A percentile compares a stretch with the other conserved stretches of the same genome.
These are phyloP conservation scores for Tetrax tetrax DNA, from an alignment of 2,113 vertebrate genomes.

Conservation along the genomic window DNA sequence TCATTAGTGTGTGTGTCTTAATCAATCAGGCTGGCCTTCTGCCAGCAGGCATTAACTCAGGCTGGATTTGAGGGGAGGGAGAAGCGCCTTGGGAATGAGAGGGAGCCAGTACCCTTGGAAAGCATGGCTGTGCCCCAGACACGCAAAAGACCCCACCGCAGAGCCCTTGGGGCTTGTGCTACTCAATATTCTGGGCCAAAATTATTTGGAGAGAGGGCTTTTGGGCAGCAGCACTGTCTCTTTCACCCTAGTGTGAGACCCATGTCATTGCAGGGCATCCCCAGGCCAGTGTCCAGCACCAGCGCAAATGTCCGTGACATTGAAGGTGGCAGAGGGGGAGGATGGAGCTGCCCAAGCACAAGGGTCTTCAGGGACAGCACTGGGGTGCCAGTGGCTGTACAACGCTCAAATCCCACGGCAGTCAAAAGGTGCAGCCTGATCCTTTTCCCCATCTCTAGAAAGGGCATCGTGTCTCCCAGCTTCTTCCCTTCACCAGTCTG, in stretches of 20 bases:
- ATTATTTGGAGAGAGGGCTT: background rate
- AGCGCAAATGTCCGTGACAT: background rate
- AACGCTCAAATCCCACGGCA: background rate
- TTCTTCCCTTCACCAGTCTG: background rate
- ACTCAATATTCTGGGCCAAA: background rate
- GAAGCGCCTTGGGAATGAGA: background rate
- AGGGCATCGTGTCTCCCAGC: background rate
- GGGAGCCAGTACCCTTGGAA: background rate
- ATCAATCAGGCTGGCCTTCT: background rate
- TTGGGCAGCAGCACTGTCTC: background rate
- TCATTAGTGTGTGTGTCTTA: background rate
- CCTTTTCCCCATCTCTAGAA: background rate
- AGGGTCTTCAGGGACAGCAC: background rate
- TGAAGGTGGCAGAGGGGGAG: background rate
- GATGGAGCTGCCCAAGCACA: rapidly evolving
- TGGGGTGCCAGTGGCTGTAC: background rate
- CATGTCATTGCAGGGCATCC: background rate
- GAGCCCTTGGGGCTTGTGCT: background rate
- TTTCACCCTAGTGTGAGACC: background rate
- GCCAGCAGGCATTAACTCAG: background rate
- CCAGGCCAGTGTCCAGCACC: background rate
- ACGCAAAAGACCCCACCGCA: background rate
- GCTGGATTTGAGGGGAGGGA: rapidly evolving
- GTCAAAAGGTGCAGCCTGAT: background rate
- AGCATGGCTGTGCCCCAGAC: background rate